phyloP scores from a whole-genome alignment of 2,797 vertebrate genomes.

The Sternotherus odoratus region DNA sequence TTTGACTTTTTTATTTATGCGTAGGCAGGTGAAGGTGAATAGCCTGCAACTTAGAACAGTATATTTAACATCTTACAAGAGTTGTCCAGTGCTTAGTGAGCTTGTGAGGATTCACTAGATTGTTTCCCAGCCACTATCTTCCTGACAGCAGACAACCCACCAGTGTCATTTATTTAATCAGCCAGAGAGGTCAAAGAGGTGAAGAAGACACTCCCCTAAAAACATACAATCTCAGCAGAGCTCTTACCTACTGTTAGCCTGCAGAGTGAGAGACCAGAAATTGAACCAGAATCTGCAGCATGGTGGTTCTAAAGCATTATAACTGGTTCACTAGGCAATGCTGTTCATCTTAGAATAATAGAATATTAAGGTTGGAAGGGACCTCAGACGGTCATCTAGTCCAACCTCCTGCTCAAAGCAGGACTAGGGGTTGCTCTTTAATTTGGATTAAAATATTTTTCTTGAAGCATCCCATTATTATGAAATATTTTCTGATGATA shows the following conservation, averaged over 20 bases:
- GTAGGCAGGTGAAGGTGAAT: neutral
- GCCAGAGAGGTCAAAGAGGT: neutral
- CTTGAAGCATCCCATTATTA: neutral
- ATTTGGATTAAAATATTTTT: conserved; percentile 40
- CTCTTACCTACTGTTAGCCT: neutral
- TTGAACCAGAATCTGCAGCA: neutral
- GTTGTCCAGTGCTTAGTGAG: neutral
- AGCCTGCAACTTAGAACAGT: fast-evolving
- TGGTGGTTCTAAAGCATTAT: neutral
- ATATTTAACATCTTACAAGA: neutral
- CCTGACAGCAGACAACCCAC: neutral
- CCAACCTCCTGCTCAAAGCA: too few relatives aligned
- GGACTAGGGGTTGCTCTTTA: neutral
- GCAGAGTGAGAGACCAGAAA: neutral
- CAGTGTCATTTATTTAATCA: neutral
- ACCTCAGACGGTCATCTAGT: too few relatives aligned
- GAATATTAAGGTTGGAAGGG: too few relatives aligned
- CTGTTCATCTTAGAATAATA: neutral
- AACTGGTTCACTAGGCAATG: neutral
- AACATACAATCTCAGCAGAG: neutral
- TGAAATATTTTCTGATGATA: fast-evolving
- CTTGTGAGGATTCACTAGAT: neutral
- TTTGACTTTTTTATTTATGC: neutral
- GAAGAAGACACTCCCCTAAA: neutral
- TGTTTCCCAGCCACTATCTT: neutral